phyloP scores from a whole-genome alignment of 2,888 invertebrate species.

The Drosophila anomalata region DNA sequence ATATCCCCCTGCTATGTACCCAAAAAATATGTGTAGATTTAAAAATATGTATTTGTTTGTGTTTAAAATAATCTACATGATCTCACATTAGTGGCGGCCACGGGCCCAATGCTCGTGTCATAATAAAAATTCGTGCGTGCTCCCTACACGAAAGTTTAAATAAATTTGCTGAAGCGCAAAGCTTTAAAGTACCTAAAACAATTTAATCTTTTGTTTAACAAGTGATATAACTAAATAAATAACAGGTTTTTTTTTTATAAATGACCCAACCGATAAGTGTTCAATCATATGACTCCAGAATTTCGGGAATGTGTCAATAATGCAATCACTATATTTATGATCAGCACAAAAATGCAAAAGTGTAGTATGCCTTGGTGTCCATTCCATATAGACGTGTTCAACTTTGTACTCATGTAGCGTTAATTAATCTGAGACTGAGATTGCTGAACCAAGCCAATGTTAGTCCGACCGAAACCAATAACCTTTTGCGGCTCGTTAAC shows the following conservation, averaged over 20 bases:
- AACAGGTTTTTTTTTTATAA: neutral
- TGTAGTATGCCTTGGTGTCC: neutral
- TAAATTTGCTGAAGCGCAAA: constrained; percentile 27
- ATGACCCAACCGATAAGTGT: neutral
- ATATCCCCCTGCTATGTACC: constrained; percentile 9
- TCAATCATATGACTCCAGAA: constrained; percentile 31
- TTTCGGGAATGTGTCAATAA: constrained; percentile 3
- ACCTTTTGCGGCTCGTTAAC: constrained; percentile 1
- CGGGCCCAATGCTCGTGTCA: constrained; percentile 13
- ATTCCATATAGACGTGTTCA: constrained; percentile 13
- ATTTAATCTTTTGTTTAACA: constrained; percentile 14
- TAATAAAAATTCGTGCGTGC: constrained; percentile 28
- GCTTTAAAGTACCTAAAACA: constrained; percentile 20
- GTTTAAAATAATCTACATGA: constrained; percentile 41
- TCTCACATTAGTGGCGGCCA: constrained; percentile 35
- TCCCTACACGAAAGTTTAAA: constrained; percentile 17
- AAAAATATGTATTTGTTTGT: constrained; percentile 34
- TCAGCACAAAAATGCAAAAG: neutral
- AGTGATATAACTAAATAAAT: constrained; percentile 19
- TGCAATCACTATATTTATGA: constrained; percentile 18
- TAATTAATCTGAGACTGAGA: constrained; percentile 5
- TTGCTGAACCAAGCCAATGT: neutral
- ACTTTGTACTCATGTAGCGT: constrained; percentile 9
- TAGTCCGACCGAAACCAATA: neutral
- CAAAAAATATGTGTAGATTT: constrained; percentile 21